Evolutionary conservation across 2,888 invertebrate species (phyloP), one percentile per base, ranked within the genome.

Genomic region (Alentia gelatinosa): DNA sequence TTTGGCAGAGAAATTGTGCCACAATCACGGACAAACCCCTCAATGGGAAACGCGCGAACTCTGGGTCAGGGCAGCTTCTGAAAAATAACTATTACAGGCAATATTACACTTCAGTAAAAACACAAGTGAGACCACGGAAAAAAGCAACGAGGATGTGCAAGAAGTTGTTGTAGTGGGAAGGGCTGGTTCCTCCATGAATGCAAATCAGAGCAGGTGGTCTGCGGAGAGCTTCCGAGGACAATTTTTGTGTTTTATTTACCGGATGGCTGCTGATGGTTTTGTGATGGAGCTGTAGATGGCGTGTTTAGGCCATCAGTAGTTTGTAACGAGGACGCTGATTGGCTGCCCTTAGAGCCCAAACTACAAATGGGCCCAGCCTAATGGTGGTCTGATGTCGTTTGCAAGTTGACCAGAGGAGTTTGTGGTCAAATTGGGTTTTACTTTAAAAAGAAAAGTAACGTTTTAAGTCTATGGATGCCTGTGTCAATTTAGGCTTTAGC

Each of bases 271-370:
- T 74, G 74, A 74, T 74, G 26, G 74, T 74, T 74, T 74, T 33
- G 30, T 74, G 74, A 74, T 74, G 74, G 74, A 74, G 33, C 30
- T 15, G n/a, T 74, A 74, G 74, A 74, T 74, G 74, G 74, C 74
- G 74, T 74, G 74, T 74, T 74, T 74, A 33, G 74, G 74, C 74
- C n/a, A 74, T 74, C 74, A 74, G 33, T 33, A 74, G 74, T 74
- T 74, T 74, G 74, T 74, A 74, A 26, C 74, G 74, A 74, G 74
- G 33, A 33, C 74, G 26, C 74, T 74, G 74, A 74, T 74, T 74
- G 74, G 74, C 74, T 74, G 74, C 74, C 33, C 30, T 26, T 3
- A 19, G n/a, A 74, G 33, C 30, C 30, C 74, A 26, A 74, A 74
- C 74, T n/a, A 15, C 30, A 19, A 74, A 33, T 74, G 33, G 74